Base-by-base conservation (phyloP, 2,797 vertebrate species). In the Peromyscus melanophrys region DNA sequence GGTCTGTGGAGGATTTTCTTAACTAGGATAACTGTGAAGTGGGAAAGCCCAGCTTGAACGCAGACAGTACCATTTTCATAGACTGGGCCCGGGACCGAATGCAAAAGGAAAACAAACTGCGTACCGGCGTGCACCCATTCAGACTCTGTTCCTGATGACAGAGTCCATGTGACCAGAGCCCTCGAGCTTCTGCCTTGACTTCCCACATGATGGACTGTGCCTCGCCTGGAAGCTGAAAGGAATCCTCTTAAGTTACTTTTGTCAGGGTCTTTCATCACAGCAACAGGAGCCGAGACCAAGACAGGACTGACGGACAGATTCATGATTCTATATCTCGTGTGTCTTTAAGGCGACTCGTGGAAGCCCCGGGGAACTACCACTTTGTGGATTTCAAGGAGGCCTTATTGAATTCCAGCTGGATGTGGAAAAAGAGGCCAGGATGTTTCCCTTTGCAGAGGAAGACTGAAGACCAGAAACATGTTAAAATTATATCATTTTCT, bases 291-390 rank as follows among this genome's bases (percentile, higher is more conserved):
- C 10, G 65, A 87, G 34, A 87, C 46, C 0, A 2, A 57, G 84
- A 71, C 84, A 52, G 37, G 12, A 78, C 40, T 80, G 37, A 37
- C 31, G 65, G 73, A 90, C 90, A 88, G 90, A 87, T 90, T 95
- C 49, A 73, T 78, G 55, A 73, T 88, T 95, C 94, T 94, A 63
- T 76, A 92, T 82, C 77, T 94, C 67, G 40, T 85, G 40, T 75
- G n/a, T 67, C 46, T 77, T n/a, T 63, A 46, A 89, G 73, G 73
- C 40, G 29, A 75, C 65, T 92, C 29, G 59, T 73, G 71, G 57
- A 80, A 82, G 85, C 59, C 4, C 34, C 31, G 75, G 75, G 75
- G 55, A 92, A 75, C 63, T 25, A 65, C 80, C 27, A 90, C 6
- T 40, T 92, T 49, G 65, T 89, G 11, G 19, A 71, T 75, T 49